Base-by-base conservation (phyloP, 2,888 invertebrate species). In the Malthinus seriepunctatus region DNA sequence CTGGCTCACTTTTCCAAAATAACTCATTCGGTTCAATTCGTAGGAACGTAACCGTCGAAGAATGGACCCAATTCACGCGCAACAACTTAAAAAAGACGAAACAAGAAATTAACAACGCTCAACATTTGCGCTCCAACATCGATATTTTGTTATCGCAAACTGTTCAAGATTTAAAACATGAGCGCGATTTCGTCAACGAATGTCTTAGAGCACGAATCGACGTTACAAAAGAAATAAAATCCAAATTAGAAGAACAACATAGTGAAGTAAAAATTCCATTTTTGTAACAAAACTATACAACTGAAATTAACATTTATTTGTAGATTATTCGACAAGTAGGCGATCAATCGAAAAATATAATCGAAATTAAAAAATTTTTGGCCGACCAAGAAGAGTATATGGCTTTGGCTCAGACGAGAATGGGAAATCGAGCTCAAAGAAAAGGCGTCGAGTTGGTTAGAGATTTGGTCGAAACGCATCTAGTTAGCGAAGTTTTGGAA, bases 121-220 rank as follows among this genome's bases (percentile, higher is more conserved):
- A 87, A 62, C 87, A 88, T 2, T 82, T 95, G 46, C 84, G 92
- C 37, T 86, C 89, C 39, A 88, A 89, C 67, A 85, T 93, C 4
- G 93, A 96, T 73, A 88, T 88, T 2, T 80, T 93, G 37, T 80
- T 96, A 7, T 90, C 90, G 71, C 91, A 93, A 80, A 86, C 90
- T 0, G 86, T 89, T 50, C 89, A 90, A 66, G 95, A 95, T 74
- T 82, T 95, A 71, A 85, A 84, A 77, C 83, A 83, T 52, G 91
- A 94, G 67, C 90, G 88, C 67, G 83, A 88, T 63, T 82, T 32
- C 9, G 92, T 92, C 8, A 92, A 95, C 71, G 86, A 88, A 54
- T 89, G 90, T 2, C 93, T 95, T 69, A 80, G 82, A 32, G 83
- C 84, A 38, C 83, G 95, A 56, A 93, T 95, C 60, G 84, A 84